Conservation (phyloP, 1,140 invertebrate species). For the Macrocentrus cingulum region DNA sequence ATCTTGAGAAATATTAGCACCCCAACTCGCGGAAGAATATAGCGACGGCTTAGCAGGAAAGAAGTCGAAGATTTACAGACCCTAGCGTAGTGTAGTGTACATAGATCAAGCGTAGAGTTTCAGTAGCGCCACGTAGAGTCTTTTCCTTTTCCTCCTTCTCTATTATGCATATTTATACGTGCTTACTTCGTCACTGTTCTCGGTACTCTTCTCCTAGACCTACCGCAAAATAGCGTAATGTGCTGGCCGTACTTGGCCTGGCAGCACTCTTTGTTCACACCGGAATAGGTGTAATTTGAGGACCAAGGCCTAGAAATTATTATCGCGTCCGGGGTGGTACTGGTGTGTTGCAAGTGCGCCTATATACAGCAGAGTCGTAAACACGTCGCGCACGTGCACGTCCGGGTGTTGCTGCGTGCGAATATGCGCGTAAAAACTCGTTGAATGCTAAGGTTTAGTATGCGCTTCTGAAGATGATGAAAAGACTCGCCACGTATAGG, state of each 20-base stretch:
- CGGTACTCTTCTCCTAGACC: neutral
- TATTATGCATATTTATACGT: neutral
- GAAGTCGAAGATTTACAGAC: slow-evolving; percentile 13
- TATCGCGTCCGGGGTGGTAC: slow-evolving; percentile 28
- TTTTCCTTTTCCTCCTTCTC: neutral
- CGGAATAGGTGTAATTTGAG: slow-evolving; percentile 1
- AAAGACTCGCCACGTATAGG: neutral
- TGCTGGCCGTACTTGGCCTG: slow-evolving; percentile 24
- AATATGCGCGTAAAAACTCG: neutral
- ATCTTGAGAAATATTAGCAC: slow-evolving; percentile 7
- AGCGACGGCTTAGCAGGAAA: neutral
- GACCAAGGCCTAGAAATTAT: slow-evolving; percentile 32
- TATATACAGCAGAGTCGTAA: slow-evolving; percentile 18
- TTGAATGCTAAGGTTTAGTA: neutral
- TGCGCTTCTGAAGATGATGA: neutral
- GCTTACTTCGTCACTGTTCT: slow-evolving; percentile 2
- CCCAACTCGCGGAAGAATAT: neutral
- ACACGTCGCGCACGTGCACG: slow-evolving; percentile 24
- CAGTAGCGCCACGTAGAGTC: neutral
- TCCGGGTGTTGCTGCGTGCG: neutral
- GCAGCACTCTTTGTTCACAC: slow-evolving; percentile 29
- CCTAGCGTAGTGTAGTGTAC: neutral
- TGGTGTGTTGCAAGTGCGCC: neutral
- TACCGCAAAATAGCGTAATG: slow-evolving; percentile 30
- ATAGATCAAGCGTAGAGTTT: neutral